A percentile compares a stretch with the other conserved stretches of the same genome.
Conservation (phyloP, 2,797 vertebrate genomes). For the Oophaga sylvatica region DNA sequence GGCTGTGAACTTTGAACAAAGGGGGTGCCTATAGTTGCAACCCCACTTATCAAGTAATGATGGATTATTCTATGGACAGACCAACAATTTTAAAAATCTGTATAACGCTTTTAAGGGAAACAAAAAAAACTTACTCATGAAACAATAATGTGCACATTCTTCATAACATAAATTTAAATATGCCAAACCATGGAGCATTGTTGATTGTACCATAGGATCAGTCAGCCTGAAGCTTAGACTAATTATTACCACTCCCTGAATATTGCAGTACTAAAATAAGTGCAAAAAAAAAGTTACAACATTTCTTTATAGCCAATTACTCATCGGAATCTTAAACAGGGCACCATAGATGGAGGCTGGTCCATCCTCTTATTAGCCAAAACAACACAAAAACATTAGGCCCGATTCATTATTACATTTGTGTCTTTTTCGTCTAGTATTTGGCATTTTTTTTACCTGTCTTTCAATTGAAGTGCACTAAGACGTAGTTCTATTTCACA, state of each 20-base stretch:
- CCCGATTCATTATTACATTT: too few species aligned
- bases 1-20: too few species aligned
- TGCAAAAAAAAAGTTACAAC: not conserved
- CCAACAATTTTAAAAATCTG: too few species aligned
- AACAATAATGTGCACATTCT: not conserved
- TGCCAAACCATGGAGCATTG: not conserved
- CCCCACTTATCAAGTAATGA: too few species aligned
- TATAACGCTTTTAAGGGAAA: too few species aligned
- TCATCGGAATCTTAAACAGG: not conserved
- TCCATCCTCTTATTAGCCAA: not conserved
- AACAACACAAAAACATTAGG: not conserved
- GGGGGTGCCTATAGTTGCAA: too few species aligned
- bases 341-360: too few species aligned
- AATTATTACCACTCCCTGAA: slow-evolving; percentile 16
- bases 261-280: not conserved
- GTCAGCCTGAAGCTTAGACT: not conserved
- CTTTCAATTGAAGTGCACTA: too few species aligned
- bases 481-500: too few species aligned
- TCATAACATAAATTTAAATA: not conserved
- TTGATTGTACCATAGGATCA: not conserved
- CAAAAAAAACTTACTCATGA: not conserved
- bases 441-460: too few species aligned
- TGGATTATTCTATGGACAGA: too few species aligned
- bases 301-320: not conserved
- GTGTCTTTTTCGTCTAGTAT: too few species aligned